phyloP scores from a whole-genome alignment of 92 coral and sea anemone species.

The Porites evermanni region DNA sequence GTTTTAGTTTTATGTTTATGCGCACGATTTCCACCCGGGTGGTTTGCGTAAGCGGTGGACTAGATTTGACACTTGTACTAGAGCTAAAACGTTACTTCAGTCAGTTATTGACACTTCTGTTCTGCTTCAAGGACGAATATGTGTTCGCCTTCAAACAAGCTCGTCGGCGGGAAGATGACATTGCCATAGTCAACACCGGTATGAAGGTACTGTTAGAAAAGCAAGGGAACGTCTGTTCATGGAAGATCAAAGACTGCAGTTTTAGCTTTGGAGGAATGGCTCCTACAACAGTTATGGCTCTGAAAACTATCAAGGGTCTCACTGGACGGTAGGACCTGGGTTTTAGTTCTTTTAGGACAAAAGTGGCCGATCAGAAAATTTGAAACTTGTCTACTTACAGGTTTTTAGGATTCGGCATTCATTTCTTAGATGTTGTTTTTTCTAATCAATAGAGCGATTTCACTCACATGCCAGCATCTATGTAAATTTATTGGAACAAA shows the following conservation, averaged over 20 bases:
- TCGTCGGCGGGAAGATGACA: constrained; percentile 89
- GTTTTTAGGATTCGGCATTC: too few species aligned
- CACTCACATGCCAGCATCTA: too few species aligned
- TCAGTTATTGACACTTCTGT: too few species aligned
- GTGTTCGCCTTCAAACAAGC: constrained; percentile 89
- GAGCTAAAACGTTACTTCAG: too few species aligned
- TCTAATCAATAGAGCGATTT: too few species aligned
- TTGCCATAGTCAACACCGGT: constrained; percentile 88
- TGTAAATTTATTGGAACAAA: too few species aligned
- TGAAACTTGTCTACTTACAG: too few species aligned
- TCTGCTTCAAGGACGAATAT: constrained; percentile 67
- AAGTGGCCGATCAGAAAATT: background rate
- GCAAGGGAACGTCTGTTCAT: constrained; percentile 37
- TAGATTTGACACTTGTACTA: background rate
- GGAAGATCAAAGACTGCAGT: constrained; percentile 77
- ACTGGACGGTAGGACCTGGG: constrained; percentile 60
- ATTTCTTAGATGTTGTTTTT: too few species aligned
- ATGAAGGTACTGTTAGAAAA: constrained; percentile 78
- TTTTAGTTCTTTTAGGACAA: background rate
- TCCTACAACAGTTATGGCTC: constrained; percentile 89
- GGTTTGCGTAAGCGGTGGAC: too few species aligned
- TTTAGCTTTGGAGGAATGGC: constrained; percentile 94
- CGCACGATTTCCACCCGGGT: too few species aligned
- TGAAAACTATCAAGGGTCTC: constrained; percentile 77
- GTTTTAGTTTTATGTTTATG: too few species aligned